Evolutionary conservation across 2,797 vertebrate genomes (phyloP).

Genomic region (Tangara arthus): DNA sequence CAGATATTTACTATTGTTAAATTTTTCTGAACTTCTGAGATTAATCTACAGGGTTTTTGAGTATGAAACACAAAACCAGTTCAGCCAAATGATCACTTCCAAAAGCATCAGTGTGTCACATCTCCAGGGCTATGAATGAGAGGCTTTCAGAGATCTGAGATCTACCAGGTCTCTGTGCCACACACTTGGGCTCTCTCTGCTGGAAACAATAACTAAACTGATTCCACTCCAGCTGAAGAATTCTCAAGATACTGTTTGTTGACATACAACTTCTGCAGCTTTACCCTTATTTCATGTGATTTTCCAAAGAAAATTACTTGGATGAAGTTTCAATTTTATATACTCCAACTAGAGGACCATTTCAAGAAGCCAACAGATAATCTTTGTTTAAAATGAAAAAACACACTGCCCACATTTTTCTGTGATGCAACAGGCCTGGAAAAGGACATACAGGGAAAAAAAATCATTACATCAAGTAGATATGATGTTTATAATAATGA

Average conservation of each 20-base stretch:
- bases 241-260: background rate
- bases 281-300: background rate
- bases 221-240: background rate
- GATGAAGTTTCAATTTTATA: background rate
- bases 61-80: background rate
- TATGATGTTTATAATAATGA: background rate
- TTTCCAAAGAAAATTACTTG: background rate
- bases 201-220: background rate
- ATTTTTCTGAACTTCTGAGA: background rate
- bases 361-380: background rate
- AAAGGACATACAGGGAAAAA: background rate
- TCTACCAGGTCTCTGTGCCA: background rate
- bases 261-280: background rate
- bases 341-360: background rate
- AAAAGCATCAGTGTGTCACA: background rate
- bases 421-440: background rate
- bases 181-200: background rate
- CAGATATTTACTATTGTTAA: background rate
- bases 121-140: background rate
- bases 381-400: background rate
- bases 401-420: background rate
- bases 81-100: background rate
- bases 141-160: background rate
- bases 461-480: background rate
- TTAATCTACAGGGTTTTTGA: background rate